Conservation (phyloP, 2,888 invertebrate species). For the Ornithoptera alexandrae region DNA sequence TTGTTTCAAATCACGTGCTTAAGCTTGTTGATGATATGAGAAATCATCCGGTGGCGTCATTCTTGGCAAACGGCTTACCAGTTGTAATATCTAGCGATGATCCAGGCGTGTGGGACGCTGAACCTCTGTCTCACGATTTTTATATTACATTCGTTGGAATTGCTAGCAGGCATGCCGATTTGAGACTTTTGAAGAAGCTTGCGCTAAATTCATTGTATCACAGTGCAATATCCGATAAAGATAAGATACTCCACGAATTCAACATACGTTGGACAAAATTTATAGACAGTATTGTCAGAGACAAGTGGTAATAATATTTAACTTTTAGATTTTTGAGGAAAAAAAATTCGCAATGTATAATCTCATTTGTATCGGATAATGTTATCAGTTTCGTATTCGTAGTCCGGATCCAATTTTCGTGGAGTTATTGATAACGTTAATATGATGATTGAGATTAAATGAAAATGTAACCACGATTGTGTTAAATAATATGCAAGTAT, state of each 20-base stretch:
- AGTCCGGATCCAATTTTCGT: not conserved
- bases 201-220: constrained; percentile 87
- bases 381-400: constrained; percentile 1
- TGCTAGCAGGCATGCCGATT: constrained; percentile 84
- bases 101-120: constrained; percentile 87
- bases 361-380: constrained; percentile 8
- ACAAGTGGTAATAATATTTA: constrained; percentile 38
- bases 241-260: constrained; percentile 59
- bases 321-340: not conserved
- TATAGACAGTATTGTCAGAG: constrained; percentile 51
- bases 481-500: not conserved
- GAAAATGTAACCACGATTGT: not conserved
- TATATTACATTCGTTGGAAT: constrained; percentile 89
- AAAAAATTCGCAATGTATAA: not conserved
- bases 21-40: constrained; percentile 85
- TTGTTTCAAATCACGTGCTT: constrained; percentile 88
- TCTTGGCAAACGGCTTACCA: constrained; percentile 84
- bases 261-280: constrained; percentile 67
- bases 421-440: not conserved
- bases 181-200: constrained; percentile 85
- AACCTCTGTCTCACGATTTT: constrained; percentile 84
- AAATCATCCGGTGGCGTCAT: constrained; percentile 85
- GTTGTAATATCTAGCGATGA: constrained; percentile 89
- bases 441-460: constrained; percentile 1
- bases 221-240: constrained; percentile 78